These are phyloP conservation scores for Dendrocopos noguchii DNA, from an alignment of 2,113 vertebrate genomes.

Conservation along the genomic window DNA sequence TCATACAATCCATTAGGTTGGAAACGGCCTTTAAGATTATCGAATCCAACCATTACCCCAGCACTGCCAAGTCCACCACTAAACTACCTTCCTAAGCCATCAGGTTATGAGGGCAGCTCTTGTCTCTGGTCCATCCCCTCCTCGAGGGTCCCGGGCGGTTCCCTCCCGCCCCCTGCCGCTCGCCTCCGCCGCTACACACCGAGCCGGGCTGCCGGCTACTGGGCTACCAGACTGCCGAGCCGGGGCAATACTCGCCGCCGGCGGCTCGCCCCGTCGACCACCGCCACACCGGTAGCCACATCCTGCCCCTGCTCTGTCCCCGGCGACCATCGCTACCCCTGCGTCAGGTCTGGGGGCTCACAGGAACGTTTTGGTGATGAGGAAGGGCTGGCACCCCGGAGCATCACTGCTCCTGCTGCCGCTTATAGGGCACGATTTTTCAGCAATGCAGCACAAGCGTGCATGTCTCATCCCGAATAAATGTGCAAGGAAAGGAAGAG, in stretches of 20 bases:
- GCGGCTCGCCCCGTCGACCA: no score
- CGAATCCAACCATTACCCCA: background rate
- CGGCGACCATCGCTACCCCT: background rate
- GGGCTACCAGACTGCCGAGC: no score
- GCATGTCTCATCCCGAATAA: background rate
- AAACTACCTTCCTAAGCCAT: background rate
- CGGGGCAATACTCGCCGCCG: no score
- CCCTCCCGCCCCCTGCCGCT: constrained; percentile 39
- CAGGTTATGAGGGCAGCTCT: background rate
- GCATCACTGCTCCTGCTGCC: no score
- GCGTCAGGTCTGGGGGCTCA: rapidly evolving
- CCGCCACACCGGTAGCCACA: background rate
- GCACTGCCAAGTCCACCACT: background rate
- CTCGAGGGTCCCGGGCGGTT: background rate
- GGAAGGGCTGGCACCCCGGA: rapidly evolving
- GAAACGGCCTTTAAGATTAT: background rate
- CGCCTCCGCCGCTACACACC: background rate
- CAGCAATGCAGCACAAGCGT: rapidly evolving
- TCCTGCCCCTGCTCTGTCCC: background rate
- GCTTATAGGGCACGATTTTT: rapidly evolving
- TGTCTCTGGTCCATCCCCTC: no score
- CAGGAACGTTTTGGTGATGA: rapidly evolving
- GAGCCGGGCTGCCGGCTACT: no score
- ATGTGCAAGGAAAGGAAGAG: background rate
- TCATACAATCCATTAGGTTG: background rate